Base-by-base conservation (phyloP, 2,113 vertebrate genomes). In the Meleagris gallopavo region DNA sequence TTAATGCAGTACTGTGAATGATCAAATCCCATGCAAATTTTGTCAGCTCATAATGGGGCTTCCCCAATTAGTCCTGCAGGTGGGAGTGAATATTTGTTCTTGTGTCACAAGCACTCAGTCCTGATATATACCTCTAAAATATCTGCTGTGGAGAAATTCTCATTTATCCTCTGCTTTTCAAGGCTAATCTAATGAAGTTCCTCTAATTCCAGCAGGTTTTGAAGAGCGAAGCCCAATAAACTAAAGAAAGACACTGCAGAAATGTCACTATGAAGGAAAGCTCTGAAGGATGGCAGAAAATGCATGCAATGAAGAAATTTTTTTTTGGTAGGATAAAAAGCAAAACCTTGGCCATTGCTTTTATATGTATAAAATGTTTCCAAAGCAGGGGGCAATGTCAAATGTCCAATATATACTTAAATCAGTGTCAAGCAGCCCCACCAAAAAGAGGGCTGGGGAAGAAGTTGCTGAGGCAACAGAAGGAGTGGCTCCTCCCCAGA, bases 11-110 rank as follows among this genome's bases (percentile, higher is more conserved):
- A 76, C 13, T 71, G 43, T 32, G 93, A 94, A 45, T 52, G 21
- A 94, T 80, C 93, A 71, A 92, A 92, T 91, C 83, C 65, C 77
- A 45, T 41, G 48, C 72, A 79, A 81, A 89, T 70, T 82, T 88
- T 70, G 13, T 67, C 52, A 60, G 25, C 50, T 43, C 24, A n/a
- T 78, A 61, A 72, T 19, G 41, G 45, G 45, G 75, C 24, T 77
- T 72, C 50, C 93, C 38, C 75, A 92, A 72, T 95, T 92, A 74
- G 46, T 80, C 64, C 70, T 75, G 57, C 90, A 69, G 57, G 48
- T 83, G 58, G 29, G 69, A 72, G 48, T 1, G 19, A 88, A 20
- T 83, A 38, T 67, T 92, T 85, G 19, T 46, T 86, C 27, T 69
- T 69, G 25, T 80, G 81, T 62, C 48, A 52, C 21, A 70, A 84